Base-by-base conservation (phyloP, 2,113 vertebrate species). In the Nerophis lumbriciformis region DNA sequence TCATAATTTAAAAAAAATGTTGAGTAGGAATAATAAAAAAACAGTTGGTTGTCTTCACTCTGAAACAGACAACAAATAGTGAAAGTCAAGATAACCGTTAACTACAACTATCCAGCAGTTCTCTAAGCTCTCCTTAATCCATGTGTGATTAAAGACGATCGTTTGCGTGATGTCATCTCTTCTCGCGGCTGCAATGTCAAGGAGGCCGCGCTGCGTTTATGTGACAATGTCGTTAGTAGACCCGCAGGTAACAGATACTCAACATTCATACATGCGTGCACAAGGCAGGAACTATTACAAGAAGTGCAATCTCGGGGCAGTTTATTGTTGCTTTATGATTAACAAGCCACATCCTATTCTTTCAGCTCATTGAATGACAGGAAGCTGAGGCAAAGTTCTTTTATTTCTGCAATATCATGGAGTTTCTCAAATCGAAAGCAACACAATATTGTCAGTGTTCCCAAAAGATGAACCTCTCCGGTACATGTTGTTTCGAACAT, bases 81-180 rank as follows among this genome's bases (percentile, higher is more conserved):
- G 8, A 19, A 56, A 61, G 2, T 3, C 8, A 53, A 63, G 39
- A 73, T 61, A 59, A 42, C 47, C 19, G 38, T 60, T 57, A 21
- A 45, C 48, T 50, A 35, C 10, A 28, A 36, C 47, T 4, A 14
- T 14, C 5, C 2, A 10, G 44, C 61, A 28, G 47, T 51, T 50
- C 69, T 67, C 53, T 0, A 62, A 68, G 69, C 66, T 78, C 61
- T 67, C 66, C 71, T 64, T 87, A 83, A 85, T 83, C 81, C 80
- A 61, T 11, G 37, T 65, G 65, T 80, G 79, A 83, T 83, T 83
- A 81, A 78, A 77, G 55, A 36, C 48, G 45, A 47, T 50, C 61
- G 42, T 73, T 54, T 53, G 15, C 11, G 39, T 81, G 72, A 54
- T 12, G 64, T 62, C 71, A 81, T 65, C 54, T 59, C 42, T 66